Evolutionary conservation across 2,888 invertebrate genomes (phyloP).

Genomic region (Mythimna albipuncta): DNA sequence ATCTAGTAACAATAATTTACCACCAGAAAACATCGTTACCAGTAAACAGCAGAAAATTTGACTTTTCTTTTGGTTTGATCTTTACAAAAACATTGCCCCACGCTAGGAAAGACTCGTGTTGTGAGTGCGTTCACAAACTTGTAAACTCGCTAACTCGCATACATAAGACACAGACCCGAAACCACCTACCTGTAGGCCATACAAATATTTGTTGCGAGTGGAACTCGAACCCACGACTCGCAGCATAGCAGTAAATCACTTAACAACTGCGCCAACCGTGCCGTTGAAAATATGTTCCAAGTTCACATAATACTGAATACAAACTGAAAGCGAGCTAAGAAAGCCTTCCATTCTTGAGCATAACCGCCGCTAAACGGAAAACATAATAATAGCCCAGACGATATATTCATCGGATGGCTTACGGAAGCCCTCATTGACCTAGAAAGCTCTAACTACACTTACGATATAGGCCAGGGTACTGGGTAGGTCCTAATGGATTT

Average conservation of each 20-base stretch:
- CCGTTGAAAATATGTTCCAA: background rate
- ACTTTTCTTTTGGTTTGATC: too few species aligned
- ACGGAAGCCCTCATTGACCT: conserved; percentile 63
- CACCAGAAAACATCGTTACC: background rate
- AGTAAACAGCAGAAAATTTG: too few species aligned
- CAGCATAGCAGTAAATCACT: too few species aligned
- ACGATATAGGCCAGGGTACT: conserved; percentile 58
- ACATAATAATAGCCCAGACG: conserved; percentile 39
- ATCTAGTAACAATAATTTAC: background rate
- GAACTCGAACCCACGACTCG: too few species aligned
- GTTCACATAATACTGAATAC: conserved; percentile 7
- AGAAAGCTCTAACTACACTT: conserved; percentile 55
- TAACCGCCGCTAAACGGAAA: conserved; percentile 10
- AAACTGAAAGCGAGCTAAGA: background rate
- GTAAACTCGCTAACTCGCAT: too few species aligned
- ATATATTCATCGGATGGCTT: conserved; percentile 49
- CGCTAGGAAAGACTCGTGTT: too few species aligned
- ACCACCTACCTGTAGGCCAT: too few species aligned
- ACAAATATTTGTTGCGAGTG: too few species aligned
- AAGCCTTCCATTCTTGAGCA: conserved; percentile 19
- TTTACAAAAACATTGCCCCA: too few species aligned
- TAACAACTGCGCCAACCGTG: too few species aligned
- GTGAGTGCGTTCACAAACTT: too few species aligned
- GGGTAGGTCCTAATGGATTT: conserved; percentile 58
- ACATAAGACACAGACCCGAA: too few species aligned